Conservation (phyloP, 2,888 invertebrate genomes). For the Barypeithes pellucidus region DNA sequence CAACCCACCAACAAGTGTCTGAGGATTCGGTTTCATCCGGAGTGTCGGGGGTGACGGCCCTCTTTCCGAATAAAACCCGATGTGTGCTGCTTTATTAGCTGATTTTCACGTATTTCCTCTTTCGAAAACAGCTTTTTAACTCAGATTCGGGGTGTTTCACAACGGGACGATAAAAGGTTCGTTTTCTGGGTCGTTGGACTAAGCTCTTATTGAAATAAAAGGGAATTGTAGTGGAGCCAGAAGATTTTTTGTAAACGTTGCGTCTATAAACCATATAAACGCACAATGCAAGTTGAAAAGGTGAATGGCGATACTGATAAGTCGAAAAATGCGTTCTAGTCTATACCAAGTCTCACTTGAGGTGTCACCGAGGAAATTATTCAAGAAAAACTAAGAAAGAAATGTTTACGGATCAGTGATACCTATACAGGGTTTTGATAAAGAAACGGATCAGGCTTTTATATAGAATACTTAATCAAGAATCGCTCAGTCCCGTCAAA, state of each 20-base stretch:
- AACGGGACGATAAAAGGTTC: constrained; percentile 13
- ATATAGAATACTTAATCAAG: too few relatives aligned
- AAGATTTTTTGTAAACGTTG: not conserved
- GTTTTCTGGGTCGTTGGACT: constrained; percentile 33
- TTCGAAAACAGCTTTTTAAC: constrained; percentile 45
- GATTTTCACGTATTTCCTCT: constrained; percentile 51
- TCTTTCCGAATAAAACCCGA: constrained; percentile 44
- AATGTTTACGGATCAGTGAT: too few relatives aligned
- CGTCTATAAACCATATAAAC: too few relatives aligned
- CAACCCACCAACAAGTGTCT: constrained; percentile 61
- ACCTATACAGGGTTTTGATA: too few relatives aligned
- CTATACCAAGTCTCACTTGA: too few relatives aligned
- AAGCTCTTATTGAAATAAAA: constrained; percentile 8
- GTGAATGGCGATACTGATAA: too few relatives aligned
- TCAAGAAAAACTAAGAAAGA: too few relatives aligned
- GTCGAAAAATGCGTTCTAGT: too few relatives aligned
- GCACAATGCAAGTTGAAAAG: too few relatives aligned
- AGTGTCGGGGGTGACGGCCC: constrained; percentile 42
- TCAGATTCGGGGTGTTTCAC: constrained; percentile 33
- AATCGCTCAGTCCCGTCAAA: too few relatives aligned
- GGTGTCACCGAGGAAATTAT: too few relatives aligned
- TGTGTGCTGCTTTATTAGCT: constrained; percentile 51
- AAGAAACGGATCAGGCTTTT: too few relatives aligned
- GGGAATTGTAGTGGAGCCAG: not conserved
- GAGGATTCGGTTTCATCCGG: constrained; percentile 48